These are phyloP conservation scores for Hyperoplus immaculatus DNA, from an alignment of 2,797 vertebrate species.

Conservation along the genomic window DNA sequence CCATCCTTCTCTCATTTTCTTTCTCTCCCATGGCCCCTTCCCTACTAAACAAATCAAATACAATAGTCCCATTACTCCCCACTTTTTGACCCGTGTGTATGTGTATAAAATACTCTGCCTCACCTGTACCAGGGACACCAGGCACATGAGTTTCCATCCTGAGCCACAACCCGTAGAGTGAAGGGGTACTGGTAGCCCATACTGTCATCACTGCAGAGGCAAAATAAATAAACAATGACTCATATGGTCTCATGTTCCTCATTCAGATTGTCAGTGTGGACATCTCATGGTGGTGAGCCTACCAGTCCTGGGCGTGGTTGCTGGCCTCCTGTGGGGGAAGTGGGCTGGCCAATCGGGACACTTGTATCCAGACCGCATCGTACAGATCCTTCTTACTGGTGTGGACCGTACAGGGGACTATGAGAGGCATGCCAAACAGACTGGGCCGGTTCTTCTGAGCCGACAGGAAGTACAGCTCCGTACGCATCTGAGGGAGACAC, in stretches of 20 bases:
- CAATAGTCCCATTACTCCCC: neutral
- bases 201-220: slow-evolving; percentile 93
- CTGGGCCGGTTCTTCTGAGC: slow-evolving; percentile 98
- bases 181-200: slow-evolving; percentile 99
- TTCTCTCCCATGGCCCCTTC: too few relatives aligned
- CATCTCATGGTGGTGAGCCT: neutral
- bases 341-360: slow-evolving; percentile 97
- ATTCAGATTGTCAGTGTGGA: neutral
- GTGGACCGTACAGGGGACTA: slow-evolving; percentile 97
- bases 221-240: neutral
- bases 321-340: slow-evolving; percentile 98
- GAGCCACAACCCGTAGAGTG: slow-evolving; percentile 94
- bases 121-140: slow-evolving; percentile 99
- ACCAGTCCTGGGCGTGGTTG: slow-evolving; percentile 99
- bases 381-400: slow-evolving; percentile 96
- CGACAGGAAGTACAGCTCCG: slow-evolving; percentile 97
- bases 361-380: slow-evolving; percentile 97
- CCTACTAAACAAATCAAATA: neutral
- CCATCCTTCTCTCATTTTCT: too few relatives aligned
- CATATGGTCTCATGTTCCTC: neutral
- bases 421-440: slow-evolving; percentile 97
- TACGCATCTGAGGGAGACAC: slow-evolving; percentile 89
- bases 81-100: too few relatives aligned
- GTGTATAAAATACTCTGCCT: slow-evolving; percentile 37
- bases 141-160: slow-evolving; percentile 97